Evolutionary conservation across 1,140 invertebrate species (phyloP).

Genomic region (Sycophila sp.): DNA sequence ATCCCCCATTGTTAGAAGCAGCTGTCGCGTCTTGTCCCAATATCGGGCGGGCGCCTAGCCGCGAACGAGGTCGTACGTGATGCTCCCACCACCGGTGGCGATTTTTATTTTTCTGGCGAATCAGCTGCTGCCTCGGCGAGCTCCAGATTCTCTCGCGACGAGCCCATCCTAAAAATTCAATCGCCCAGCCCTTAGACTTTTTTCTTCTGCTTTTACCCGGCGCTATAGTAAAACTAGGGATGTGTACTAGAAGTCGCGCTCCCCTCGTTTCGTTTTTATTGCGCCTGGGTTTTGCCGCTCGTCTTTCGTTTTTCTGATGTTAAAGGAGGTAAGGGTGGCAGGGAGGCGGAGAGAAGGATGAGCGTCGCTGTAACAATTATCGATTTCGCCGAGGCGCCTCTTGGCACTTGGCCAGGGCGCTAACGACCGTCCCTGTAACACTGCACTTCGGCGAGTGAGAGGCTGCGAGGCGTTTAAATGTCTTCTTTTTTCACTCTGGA

Average conservation of each 20-base stretch:
- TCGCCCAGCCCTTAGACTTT: not conserved
- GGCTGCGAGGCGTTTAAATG: not conserved
- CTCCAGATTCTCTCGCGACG: not conserved
- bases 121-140: not conserved
- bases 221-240: too few relatives aligned
- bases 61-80: conserved; percentile 21
- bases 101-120: conserved; percentile 15
- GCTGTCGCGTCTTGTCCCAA: conserved; percentile 23
- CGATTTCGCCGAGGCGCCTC: conserved; percentile 8
- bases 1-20: conserved; percentile 3
- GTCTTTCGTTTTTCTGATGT: too few relatives aligned
- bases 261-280: too few relatives aligned
- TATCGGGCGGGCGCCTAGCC: not conserved
- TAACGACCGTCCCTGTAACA: conserved; percentile 6
- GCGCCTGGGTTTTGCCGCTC: too few relatives aligned
- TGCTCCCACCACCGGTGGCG: not conserved
- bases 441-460: not conserved
- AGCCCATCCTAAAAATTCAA: not conserved
- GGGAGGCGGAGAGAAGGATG: not conserved
- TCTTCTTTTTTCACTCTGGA: not conserved
- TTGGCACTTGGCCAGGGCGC: conserved; percentile 10
- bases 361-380: conserved; percentile 9
- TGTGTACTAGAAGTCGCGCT: too few relatives aligned
- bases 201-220: too few relatives aligned
- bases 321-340: not conserved